Base-by-base conservation (phyloP, 1,140 invertebrate genomes). In the Eupristina koningsbergeri region DNA sequence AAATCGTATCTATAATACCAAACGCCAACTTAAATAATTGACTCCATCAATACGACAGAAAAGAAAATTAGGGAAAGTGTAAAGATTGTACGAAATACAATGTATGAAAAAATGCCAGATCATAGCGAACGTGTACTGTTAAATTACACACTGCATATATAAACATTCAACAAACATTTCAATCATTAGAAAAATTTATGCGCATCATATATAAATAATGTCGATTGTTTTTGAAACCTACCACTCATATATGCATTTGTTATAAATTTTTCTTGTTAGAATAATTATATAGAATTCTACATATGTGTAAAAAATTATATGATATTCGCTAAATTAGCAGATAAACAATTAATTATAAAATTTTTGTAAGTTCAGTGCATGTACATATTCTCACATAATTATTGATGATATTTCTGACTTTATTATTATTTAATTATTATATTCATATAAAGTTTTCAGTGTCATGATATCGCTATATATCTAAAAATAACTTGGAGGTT, bases 221-320 rank as follows among this genome's bases (percentile, higher is more conserved):
- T 67, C 41, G 45, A 64, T 67, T 50, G 41, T 29, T 26, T 64
- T 47, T 69, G 11, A 67, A 79, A 63, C 29, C 15, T 64, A 41
- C 50, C 45, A 74, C 26, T 74, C 8, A 50, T 5, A 39, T 22
- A 41, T 36, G n/a, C 67, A 45, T 41, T 41, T 26, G 41, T 71
- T 36, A 71, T 41, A n/a, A 41, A 41, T 1, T 71, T 67, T 5
- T 11, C n/a, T n/a, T 71, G 36, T 71, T 71, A 71, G 3, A 41
- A n/a, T 67, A 71, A n/a, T 71, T 71, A 22, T 71, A 11, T 71
- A n/a, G n/a, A 71, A 71, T n/a, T 22, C 41, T 71, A 71, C 11
- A 71, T 39, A 71, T 41, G 36, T 26, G 67, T 71, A 71, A 41
- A 71, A 71, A 71, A 71, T 71, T 71, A 71, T 41, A 71, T 36